Base-by-base conservation (phyloP, 1,140 invertebrate genomes). In the Sesamia nonagrioides region DNA sequence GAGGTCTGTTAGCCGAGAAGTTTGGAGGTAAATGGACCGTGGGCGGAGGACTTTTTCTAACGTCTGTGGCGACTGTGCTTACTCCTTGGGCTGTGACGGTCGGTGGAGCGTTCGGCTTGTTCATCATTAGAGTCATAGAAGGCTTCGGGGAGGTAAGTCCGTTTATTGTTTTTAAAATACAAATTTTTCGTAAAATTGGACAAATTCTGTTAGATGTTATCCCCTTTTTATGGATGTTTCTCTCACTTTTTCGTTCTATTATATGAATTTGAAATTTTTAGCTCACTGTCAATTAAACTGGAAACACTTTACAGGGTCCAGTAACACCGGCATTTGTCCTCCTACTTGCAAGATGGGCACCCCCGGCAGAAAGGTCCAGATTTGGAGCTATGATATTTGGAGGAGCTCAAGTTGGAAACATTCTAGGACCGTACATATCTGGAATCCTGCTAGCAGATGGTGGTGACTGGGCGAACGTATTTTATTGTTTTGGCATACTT, bases 401-500 rank as follows among this genome's bases (percentile, higher is more conserved):
- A 2, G 97, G 97, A 8, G 96, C 96, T 6, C 96, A 95, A 83
- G 95, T 97, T 50, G 96, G 96, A 72, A 98, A 97, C 33, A 97
- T 98, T n/a, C 91, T 97, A 40, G 97, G 97, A 0, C 97, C 97
- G 40, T 95, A 96, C 0, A 77, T 97, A 6, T 97, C 97, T 45
- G 97, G 97, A 3, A 84, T 96, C 3, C 91, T 97, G 21, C 92
- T 97, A 33, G 89, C 96, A 0, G 95, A 96, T 78, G 95, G 95
- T 0, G 95, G 96, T 4, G 96, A 96, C 21, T 98, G 97, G 97
- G 96, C 96, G 0, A 95, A 96, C 8, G 97, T 98, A 0, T 98
- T 98, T 89, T 98, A 98, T 88, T 95, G 98, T n/a, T 98, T 98
- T 90, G 98, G 98, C 83, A 94, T 95, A 45, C 82, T 97, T 0